These are phyloP conservation scores for Mya arenaria DNA, from an alignment of 1,140 invertebrate species.

Conservation along the genomic window DNA sequence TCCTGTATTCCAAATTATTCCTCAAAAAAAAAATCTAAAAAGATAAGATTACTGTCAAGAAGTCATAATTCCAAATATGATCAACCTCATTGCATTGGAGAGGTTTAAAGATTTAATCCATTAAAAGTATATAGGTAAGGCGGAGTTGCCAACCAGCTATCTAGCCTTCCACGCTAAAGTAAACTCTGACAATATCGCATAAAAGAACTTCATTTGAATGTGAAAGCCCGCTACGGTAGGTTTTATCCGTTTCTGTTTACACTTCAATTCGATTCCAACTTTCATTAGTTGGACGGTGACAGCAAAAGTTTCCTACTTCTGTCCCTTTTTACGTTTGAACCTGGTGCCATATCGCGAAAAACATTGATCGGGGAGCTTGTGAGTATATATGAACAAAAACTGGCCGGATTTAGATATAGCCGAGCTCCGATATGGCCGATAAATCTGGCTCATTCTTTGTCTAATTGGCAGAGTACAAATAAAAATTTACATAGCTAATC, in stretches of 20 bases:
- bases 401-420: slow-evolving; percentile 25
- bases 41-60: background rate
- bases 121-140: slow-evolving; percentile 33
- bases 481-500: slow-evolving; percentile 41
- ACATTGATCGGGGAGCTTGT: background rate
- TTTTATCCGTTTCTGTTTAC: slow-evolving; percentile 51
- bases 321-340: slow-evolving; percentile 1
- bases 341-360: slow-evolving; percentile 17
- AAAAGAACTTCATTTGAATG: slow-evolving; percentile 52
- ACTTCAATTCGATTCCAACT: slow-evolving; percentile 25
- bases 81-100: slow-evolving; percentile 15
- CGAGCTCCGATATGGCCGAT: slow-evolving; percentile 10
- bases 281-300: slow-evolving; percentile 25
- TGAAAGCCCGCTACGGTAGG: slow-evolving; percentile 33
- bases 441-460: slow-evolving; percentile 5
- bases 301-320: slow-evolving; percentile 4
- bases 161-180: slow-evolving; percentile 31
- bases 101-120: slow-evolving; percentile 36
- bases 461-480: slow-evolving; percentile 44
- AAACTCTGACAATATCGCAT: slow-evolving; percentile 34
- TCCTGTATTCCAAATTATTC: background rate
- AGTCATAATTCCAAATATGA: slow-evolving; percentile 43
- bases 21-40: slow-evolving; percentile 11
- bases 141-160: slow-evolving; percentile 44
- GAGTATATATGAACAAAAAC: slow-evolving; percentile 31